Percentiles rank a stretch among this genome's conserved stretches.
These are phyloP conservation scores for Hyles euphorbiae DNA, from an alignment of 1,140 invertebrate species.

Conservation along the genomic window DNA sequence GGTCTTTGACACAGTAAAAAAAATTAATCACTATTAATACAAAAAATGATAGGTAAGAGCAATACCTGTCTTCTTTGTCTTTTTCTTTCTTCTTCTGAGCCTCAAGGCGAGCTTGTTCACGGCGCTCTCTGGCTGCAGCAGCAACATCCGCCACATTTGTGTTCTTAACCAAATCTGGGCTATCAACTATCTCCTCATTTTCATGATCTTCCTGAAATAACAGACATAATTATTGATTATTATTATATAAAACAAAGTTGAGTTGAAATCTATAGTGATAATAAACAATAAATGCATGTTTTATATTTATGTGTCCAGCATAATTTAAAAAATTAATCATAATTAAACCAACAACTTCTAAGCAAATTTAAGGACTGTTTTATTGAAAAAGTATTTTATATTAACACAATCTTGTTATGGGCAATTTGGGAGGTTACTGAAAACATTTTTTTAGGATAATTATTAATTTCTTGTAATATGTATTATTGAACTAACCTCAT, in stretches of 20 bases:
- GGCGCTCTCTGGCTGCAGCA: constrained; percentile 84
- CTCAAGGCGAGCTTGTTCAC: constrained; percentile 86
- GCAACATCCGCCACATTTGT: constrained; percentile 85
- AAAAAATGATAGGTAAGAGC: not conserved
- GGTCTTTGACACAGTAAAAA: not conserved
- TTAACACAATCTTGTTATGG: too few relatives aligned
- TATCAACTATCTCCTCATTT: constrained; percentile 74
- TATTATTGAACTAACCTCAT: constrained; percentile 67
- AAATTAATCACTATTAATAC: constrained; percentile 5
- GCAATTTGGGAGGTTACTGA: too few relatives aligned
- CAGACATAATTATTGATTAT: not conserved
- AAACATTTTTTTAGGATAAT: too few relatives aligned
- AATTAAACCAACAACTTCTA: too few relatives aligned
- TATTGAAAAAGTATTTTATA: too few relatives aligned
- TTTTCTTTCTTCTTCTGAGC: constrained; percentile 91
- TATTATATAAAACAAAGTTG: not conserved
- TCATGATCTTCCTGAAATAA: constrained; percentile 58
- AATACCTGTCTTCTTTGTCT: constrained; percentile 89
- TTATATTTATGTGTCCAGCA: too few relatives aligned
- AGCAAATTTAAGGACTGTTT: too few relatives aligned
- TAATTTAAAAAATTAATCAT: too few relatives aligned
- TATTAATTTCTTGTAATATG: not conserved
- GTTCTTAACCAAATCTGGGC: constrained; percentile 80
- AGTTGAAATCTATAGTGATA: too few relatives aligned
- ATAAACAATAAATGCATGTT: too few relatives aligned